Percentiles rank a stretch among this genome's conserved stretches.
Evolutionary conservation across 2,113 vertebrate genomes (phyloP).

Genomic region (western clawed frog (Xenopus tropicalis)): DNA sequence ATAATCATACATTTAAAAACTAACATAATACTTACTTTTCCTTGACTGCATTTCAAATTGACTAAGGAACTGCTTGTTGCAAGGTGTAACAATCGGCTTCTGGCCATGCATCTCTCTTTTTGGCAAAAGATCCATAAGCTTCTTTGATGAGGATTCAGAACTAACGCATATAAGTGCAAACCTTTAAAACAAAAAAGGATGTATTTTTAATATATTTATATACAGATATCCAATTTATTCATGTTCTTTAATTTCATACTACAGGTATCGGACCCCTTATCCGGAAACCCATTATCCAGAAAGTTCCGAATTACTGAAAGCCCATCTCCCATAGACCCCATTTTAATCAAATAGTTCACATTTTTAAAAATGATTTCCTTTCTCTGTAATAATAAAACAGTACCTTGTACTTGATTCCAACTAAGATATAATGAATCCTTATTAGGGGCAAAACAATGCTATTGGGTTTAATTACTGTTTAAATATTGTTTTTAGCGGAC

Average conservation of each 20-base stretch:
- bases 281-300: too few species aligned
- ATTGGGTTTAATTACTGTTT: too few species aligned
- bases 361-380: too few species aligned
- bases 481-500: too few species aligned
- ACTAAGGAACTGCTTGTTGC: conserved; percentile 97
- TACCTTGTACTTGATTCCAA: too few species aligned
- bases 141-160: conserved; percentile 93
- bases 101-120: conserved; percentile 96
- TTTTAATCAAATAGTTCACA: too few species aligned
- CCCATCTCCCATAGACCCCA: too few species aligned
- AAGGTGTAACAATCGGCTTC: conserved; percentile 95
- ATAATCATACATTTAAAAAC: background rate
- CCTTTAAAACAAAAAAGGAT: conserved; percentile 57
- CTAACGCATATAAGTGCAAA: conserved; percentile 97
- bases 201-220: conserved; percentile 3
- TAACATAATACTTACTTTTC: conserved; percentile 82
- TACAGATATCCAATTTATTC: background rate
- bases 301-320: too few species aligned
- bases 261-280: too few species aligned
- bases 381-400: too few species aligned
- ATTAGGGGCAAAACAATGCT: too few species aligned
- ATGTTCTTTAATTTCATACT: background rate
- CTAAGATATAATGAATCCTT: too few species aligned
- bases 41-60: conserved; percentile 99
- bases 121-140: conserved; percentile 91